These are phyloP conservation scores for Brenthis ino DNA, from an alignment of 2,888 invertebrate species.

Conservation along the genomic window DNA sequence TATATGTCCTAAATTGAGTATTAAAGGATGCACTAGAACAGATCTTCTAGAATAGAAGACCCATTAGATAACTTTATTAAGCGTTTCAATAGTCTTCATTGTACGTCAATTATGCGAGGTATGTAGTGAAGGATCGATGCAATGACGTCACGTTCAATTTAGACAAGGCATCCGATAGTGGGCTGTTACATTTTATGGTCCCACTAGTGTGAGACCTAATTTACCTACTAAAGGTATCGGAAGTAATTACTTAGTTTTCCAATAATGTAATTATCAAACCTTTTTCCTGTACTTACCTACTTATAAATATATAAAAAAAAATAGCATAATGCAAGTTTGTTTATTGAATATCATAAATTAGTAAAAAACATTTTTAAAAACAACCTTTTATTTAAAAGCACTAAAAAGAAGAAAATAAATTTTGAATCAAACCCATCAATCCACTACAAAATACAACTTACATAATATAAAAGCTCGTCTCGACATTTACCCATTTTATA, in stretches of 20 bases:
- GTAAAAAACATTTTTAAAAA: no score
- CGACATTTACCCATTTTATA: no score
- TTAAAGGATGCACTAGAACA: not conserved
- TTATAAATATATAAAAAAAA: no score
- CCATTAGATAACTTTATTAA: not conserved
- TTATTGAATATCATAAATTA: no score
- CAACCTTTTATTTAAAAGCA: no score
- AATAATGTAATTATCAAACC: not conserved
- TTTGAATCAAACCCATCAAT: no score
- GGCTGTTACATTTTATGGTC: constrained; percentile 40
- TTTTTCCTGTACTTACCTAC: no score
- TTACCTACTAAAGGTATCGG: not conserved
- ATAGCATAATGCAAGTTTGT: no score
- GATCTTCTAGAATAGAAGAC: not conserved
- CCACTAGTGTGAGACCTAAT: constrained; percentile 19
- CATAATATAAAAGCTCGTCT: no score
- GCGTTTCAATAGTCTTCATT: not conserved
- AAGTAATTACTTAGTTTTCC: not conserved
- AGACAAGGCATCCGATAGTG: constrained; percentile 36
- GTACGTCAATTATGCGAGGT: constrained; percentile 10
- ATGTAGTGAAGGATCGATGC: constrained; percentile 13
- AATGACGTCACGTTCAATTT: constrained; percentile 40
- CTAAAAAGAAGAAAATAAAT: no score
- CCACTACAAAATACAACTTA: no score
- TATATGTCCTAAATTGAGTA: not conserved